Conservation (phyloP, 1,140 invertebrate species). For the Drosophila sproati region DNA sequence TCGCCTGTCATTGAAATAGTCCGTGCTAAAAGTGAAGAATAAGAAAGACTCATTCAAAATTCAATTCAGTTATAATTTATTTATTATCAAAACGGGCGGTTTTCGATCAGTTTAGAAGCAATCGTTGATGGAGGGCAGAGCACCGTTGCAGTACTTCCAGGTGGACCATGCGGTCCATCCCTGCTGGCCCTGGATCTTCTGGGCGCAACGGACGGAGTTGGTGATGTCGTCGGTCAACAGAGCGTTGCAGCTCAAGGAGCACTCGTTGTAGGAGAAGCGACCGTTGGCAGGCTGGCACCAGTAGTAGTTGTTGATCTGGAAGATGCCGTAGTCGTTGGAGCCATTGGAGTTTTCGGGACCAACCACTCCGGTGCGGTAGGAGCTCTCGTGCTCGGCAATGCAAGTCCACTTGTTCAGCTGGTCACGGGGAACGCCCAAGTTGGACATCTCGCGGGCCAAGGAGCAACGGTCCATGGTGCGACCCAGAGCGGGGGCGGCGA, state of each 20-base stretch:
- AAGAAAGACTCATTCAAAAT: not conserved
- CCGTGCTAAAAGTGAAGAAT: not conserved
- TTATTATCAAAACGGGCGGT: not conserved
- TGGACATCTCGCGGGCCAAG: slow-evolving; percentile 67
- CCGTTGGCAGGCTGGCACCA: slow-evolving; percentile 66
- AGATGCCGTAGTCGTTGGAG: slow-evolving; percentile 69
- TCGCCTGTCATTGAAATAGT: not conserved
- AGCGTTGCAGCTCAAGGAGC: slow-evolving; percentile 37
- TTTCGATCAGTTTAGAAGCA: slow-evolving; percentile 50
- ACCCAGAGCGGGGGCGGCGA: slow-evolving; percentile 32
- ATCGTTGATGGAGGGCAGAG: slow-evolving; percentile 51
- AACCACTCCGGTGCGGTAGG: slow-evolving; percentile 46
- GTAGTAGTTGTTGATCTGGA: slow-evolving; percentile 72
- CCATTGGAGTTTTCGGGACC: slow-evolving; percentile 53
- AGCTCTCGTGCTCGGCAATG: slow-evolving; percentile 58
- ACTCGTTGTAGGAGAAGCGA: slow-evolving; percentile 46
- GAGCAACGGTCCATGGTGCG: slow-evolving; percentile 70
- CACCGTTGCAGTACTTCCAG: slow-evolving; percentile 56
- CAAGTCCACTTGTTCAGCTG: slow-evolving; percentile 54
- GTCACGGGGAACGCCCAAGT: slow-evolving; percentile 45
- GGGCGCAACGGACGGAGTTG: slow-evolving; percentile 57
- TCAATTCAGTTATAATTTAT: not conserved
- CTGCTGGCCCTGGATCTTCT: slow-evolving; percentile 40
- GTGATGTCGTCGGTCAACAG: slow-evolving; percentile 50
- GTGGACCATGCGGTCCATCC: slow-evolving; percentile 63